Conservation (phyloP, 2,113 vertebrate genomes). For the Hyperopisus bebe region DNA sequence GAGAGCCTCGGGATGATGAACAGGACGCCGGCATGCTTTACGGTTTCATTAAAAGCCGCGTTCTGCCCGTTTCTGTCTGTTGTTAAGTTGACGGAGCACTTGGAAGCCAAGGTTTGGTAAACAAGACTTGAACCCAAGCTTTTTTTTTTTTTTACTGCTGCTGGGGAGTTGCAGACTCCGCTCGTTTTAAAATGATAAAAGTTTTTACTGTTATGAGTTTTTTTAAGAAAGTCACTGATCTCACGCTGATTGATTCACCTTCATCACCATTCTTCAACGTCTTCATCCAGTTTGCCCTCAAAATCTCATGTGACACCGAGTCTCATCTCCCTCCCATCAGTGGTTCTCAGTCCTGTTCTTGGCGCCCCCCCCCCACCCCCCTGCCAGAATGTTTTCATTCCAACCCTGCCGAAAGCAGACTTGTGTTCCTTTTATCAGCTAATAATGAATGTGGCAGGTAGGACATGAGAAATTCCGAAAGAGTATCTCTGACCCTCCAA, state of each 20-base stretch:
- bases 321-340: slow-evolving; percentile 9
- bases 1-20: background rate
- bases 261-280: slow-evolving; percentile 4
- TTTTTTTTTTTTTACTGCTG: background rate
- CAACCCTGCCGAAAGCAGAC: background rate
- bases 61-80: background rate
- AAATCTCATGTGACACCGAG: background rate
- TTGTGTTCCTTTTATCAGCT: background rate
- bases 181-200: background rate
- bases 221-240: background rate
- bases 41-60: background rate
- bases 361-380: background rate
- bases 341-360: slow-evolving; percentile 10
- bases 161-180: background rate
- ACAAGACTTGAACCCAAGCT: background rate
- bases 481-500: background rate
- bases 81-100: background rate
- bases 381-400: background rate
- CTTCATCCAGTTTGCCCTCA: background rate
- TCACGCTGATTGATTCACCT: background rate
- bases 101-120: background rate
- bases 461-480: background rate
- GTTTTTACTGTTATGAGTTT: background rate
- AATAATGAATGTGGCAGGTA: background rate
- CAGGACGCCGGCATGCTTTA: background rate